Percentiles rank a stretch among this genome's conserved stretches.
Evolutionary conservation across 2,113 vertebrate species (phyloP).

Genomic region (Dolichallabes microphthalmus): DNA sequence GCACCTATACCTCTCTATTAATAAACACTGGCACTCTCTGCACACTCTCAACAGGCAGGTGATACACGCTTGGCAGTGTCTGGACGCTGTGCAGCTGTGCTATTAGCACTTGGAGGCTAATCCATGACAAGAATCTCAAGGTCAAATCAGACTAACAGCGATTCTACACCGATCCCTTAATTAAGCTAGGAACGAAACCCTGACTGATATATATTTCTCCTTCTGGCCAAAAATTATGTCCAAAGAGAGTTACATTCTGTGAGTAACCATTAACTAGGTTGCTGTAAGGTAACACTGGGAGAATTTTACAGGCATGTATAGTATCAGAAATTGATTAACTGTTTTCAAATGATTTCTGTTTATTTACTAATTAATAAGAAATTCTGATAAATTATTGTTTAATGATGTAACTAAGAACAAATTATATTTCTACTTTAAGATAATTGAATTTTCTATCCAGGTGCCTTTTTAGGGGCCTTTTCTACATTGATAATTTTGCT

Average conservation of each 20-base stretch:
- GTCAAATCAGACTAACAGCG: conserved; percentile 39
- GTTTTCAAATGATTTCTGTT: conserved; percentile 29
- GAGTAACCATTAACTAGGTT: conserved; percentile 28
- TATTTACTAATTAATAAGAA: conserved; percentile 33
- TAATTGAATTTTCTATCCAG: neutral
- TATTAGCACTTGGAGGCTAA: conserved; percentile 36
- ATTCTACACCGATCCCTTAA: conserved; percentile 43
- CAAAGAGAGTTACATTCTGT: neutral
- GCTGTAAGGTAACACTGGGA: conserved; percentile 2
- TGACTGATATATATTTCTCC: conserved; percentile 43
- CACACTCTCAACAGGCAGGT: conserved; percentile 18
- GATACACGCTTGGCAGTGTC: conserved; percentile 17
- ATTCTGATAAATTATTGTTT: neutral
- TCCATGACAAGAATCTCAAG: conserved; percentile 36
- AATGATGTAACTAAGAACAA: neutral
- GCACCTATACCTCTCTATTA: conserved; percentile 47
- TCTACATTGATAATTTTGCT: too few species aligned
- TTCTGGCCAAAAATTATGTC: conserved; percentile 10
- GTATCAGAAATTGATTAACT: neutral
- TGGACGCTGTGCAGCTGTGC: conserved; percentile 24
- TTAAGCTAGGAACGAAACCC: conserved; percentile 47
- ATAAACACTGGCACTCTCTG: conserved; percentile 29
- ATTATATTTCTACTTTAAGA: conserved; percentile 17
- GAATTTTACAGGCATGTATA: neutral
- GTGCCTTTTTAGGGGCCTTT: too few species aligned